These are phyloP conservation scores for Dryobotodes eremita DNA, from an alignment of 2,888 invertebrate species.

Conservation along the genomic window DNA sequence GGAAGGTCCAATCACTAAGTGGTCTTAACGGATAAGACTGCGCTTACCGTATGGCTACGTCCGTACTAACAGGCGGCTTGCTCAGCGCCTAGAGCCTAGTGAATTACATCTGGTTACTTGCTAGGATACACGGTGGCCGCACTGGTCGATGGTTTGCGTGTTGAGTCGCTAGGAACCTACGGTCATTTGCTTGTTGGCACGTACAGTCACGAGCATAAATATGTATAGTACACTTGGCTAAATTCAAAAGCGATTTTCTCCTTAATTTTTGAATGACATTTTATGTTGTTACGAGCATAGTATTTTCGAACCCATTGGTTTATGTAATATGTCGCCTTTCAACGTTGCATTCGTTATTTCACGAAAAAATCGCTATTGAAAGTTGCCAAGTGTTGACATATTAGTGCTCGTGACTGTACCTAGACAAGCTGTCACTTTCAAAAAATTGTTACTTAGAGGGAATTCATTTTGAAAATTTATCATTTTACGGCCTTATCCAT, in stretches of 20 bases:
- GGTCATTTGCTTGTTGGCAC: background rate
- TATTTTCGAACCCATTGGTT: too few relatives aligned
- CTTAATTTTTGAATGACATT: too few relatives aligned
- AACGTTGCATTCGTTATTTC: too few relatives aligned
- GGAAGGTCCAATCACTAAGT: slow-evolving; percentile 12
- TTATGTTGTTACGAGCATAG: too few relatives aligned
- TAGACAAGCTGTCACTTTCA: background rate
- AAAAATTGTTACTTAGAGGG: background rate
- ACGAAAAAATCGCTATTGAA: too few relatives aligned
- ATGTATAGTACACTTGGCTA: too few relatives aligned
- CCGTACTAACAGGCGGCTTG: background rate
- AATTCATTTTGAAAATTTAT: background rate
- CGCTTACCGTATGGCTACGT: background rate
- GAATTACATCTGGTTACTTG: background rate
- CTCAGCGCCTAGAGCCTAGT: background rate
- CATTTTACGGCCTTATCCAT: background rate
- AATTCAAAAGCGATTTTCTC: too few relatives aligned
- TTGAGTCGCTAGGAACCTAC: background rate
- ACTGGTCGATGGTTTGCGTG: background rate
- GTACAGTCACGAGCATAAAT: too few relatives aligned
- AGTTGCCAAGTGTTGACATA: too few relatives aligned
- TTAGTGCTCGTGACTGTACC: too few relatives aligned
- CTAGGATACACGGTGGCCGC: background rate
- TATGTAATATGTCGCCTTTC: too few relatives aligned
- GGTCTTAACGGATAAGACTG: too few relatives aligned